Conservation (phyloP, 2,113 vertebrate genomes). For the Thinocorus orbignyianus region DNA sequence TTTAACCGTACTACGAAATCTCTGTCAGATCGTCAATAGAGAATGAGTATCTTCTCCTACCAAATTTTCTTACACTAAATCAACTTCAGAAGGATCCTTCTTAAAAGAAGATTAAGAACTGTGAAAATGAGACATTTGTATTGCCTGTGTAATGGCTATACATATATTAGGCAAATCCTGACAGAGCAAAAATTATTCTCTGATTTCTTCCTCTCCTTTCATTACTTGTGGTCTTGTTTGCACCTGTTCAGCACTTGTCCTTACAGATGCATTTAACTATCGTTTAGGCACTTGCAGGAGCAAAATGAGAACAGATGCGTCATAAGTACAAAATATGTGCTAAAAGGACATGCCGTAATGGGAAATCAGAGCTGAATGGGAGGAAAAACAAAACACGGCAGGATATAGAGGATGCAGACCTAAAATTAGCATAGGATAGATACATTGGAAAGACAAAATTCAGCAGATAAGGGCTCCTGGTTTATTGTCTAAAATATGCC, state of each 20-base stretch:
- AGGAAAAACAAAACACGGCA: constrained; percentile 17
- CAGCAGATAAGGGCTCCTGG: constrained; percentile 46
- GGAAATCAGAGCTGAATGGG: constrained; percentile 39
- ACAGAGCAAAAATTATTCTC: constrained; percentile 9
- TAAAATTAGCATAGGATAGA: constrained; percentile 46
- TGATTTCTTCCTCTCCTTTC: constrained; percentile 25
- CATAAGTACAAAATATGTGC: constrained; percentile 41
- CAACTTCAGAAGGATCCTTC: background rate
- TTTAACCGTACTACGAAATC: background rate
- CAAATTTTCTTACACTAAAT: background rate
- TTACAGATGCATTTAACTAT: constrained; percentile 23
- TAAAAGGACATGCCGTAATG: background rate
- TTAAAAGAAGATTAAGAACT: background rate
- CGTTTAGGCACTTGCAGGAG: background rate
- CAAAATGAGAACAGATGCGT: constrained; percentile 43
- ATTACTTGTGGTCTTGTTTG: constrained; percentile 35
- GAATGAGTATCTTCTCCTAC: background rate
- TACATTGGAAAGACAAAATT: constrained; percentile 19
- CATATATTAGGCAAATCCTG: background rate
- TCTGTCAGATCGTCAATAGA: background rate
- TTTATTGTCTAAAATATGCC: constrained; percentile 59
- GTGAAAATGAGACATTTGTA: background rate
- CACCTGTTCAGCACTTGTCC: constrained; percentile 31
- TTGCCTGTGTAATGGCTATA: background rate
- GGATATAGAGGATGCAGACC: constrained; percentile 13